A percentile compares a stretch with the other conserved stretches of the same genome.
These are phyloP conservation scores for Psilanteris sp. DNA, from an alignment of 1,140 invertebrate genomes.

Conservation along the genomic window DNA sequence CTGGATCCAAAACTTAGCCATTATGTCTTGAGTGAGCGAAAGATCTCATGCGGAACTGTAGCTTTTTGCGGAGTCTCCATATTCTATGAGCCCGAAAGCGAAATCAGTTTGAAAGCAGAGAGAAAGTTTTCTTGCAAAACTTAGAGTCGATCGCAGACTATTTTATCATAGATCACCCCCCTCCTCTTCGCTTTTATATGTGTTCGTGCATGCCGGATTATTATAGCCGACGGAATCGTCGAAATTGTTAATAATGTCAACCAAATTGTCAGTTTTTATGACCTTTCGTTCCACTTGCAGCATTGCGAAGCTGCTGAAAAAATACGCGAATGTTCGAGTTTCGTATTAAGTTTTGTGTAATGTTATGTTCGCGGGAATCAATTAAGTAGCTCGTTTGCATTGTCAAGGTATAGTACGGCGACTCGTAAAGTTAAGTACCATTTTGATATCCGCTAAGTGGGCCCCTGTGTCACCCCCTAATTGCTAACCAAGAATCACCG, in stretches of 20 bases:
- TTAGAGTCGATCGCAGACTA: constrained; percentile 48
- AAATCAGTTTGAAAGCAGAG: constrained; percentile 57
- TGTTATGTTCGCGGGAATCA: constrained; percentile 33
- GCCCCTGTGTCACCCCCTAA: constrained; percentile 70
- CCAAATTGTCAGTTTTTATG: constrained; percentile 18
- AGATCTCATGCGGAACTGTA: constrained; percentile 68
- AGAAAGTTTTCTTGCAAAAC: constrained; percentile 59
- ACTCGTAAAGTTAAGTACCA: constrained; percentile 66
- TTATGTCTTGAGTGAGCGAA: constrained; percentile 71
- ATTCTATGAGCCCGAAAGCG: constrained; percentile 64
- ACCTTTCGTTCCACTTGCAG: constrained; percentile 20
- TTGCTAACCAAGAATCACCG: constrained; percentile 71
- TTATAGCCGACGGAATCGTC: constrained; percentile 30
- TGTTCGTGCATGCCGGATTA: constrained; percentile 50
- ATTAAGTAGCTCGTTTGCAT: constrained; percentile 46
- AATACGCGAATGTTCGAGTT: constrained; percentile 18
- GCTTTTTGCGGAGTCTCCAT: constrained; percentile 67
- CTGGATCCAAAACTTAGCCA: constrained; percentile 74
- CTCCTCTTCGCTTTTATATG: too few species aligned
- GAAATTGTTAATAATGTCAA: constrained; percentile 43
- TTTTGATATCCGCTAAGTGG: constrained; percentile 68
- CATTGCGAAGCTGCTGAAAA: constrained; percentile 17
- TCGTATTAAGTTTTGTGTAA: constrained; percentile 21
- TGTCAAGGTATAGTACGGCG: constrained; percentile 35
- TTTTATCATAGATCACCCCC: constrained; percentile 53